phyloP scores from a whole-genome alignment of 2,888 invertebrate species.

The Trachelus troglodyta region DNA sequence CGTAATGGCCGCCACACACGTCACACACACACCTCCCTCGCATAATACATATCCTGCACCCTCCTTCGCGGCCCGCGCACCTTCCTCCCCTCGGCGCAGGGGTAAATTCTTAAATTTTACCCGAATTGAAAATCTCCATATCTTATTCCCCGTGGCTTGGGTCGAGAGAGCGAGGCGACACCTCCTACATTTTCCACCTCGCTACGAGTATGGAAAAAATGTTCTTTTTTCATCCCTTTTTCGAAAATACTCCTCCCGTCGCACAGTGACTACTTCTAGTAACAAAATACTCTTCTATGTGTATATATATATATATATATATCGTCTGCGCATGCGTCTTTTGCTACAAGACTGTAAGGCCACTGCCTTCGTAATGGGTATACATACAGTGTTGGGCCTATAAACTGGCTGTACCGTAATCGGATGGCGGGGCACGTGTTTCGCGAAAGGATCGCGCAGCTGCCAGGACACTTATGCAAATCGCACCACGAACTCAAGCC shows the following conservation, averaged over 20 bases:
- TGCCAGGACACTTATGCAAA: constrained; percentile 64
- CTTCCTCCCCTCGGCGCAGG: constrained; percentile 26
- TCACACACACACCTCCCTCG: constrained; percentile 55
- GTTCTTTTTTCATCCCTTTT: not conserved
- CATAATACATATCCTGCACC: constrained; percentile 53
- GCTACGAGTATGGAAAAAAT: not conserved
- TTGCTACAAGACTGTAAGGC: not conserved
- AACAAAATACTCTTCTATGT: not conserved
- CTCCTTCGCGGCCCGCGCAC: constrained; percentile 29
- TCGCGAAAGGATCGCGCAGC: constrained; percentile 52
- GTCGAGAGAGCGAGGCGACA: constrained; percentile 15
- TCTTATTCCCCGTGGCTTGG: constrained; percentile 37
- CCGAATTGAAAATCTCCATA: constrained; percentile 55
- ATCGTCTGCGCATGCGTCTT: not conserved
- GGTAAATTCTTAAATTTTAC: constrained; percentile 55
- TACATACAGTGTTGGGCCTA: not conserved
- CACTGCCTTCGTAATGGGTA: not conserved
- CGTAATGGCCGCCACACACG: constrained; percentile 45
- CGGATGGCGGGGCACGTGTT: constrained; percentile 59
- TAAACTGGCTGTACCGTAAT: constrained; percentile 32
- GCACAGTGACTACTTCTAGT: not conserved
- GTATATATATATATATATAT: not conserved
- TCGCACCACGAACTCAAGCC: constrained; percentile 46
- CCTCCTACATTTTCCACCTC: constrained; percentile 4
- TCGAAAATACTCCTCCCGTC: not conserved